phyloP scores from a whole-genome alignment of 2,888 invertebrate genomes.

The Heliconius cydno region DNA sequence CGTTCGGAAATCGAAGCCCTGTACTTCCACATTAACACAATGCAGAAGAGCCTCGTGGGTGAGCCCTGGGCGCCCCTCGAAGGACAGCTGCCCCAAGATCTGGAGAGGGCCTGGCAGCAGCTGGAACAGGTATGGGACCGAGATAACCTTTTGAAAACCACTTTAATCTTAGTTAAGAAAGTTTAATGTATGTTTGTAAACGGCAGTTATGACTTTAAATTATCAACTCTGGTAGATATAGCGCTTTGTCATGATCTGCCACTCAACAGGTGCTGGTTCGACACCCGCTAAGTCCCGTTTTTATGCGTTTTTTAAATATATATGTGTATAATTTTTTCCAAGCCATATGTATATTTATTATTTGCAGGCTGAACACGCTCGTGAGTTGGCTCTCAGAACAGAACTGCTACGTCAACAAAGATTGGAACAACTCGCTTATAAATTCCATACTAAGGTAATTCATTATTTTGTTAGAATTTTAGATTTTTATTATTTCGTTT shows the following conservation, averaged over 20 bases:
- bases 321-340: neutral
- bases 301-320: neutral
- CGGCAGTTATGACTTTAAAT: too few relatives aligned
- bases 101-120: slow-evolving; percentile 96
- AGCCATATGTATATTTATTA: neutral
- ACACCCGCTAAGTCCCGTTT: too few relatives aligned
- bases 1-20: slow-evolving; percentile 98
- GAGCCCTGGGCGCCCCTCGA: slow-evolving; percentile 93
- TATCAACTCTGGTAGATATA: too few relatives aligned
- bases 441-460: slow-evolving; percentile 95
- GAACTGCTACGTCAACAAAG: slow-evolving; percentile 96
- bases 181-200: too few relatives aligned
- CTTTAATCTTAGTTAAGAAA: too few relatives aligned
- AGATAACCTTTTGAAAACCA: too few relatives aligned
- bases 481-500: too few relatives aligned
- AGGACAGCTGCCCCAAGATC: slow-evolving; percentile 96
- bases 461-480: neutral
- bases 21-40: slow-evolving; percentile 98
- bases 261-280: too few relatives aligned
- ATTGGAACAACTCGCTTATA: slow-evolving; percentile 96
- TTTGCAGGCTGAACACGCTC: slow-evolving; percentile 91
- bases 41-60: slow-evolving; percentile 96
- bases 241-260: too few relatives aligned
- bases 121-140: slow-evolving; percentile 85
- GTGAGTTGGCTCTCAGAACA: slow-evolving; percentile 95